Evolutionary conservation across 2,888 invertebrate species (phyloP).

Genomic region (Alcis repandata): DNA sequence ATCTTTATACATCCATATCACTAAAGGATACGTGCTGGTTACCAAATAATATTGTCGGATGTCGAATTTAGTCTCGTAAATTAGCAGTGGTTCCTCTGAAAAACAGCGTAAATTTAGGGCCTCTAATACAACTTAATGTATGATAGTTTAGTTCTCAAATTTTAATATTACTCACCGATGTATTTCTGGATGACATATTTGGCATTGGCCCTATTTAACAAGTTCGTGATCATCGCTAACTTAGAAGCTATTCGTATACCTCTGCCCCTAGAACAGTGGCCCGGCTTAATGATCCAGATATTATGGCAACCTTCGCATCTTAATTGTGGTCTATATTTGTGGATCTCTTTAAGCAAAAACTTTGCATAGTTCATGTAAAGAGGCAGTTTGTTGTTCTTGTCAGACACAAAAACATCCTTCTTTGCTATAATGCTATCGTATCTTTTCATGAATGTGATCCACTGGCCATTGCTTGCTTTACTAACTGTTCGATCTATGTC

Average conservation of each 20-base stretch:
- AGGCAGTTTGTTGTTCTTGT: conserved; percentile 67
- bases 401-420: conserved; percentile 80
- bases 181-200: conserved; percentile 96
- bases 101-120: conserved; percentile 45
- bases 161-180: conserved; percentile 88
- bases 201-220: conserved; percentile 85
- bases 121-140: neutral
- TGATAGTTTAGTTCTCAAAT: neutral
- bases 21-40: conserved; percentile 91
- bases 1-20: conserved; percentile 95
- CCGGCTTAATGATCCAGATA: conserved; percentile 96
- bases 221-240: conserved; percentile 90
- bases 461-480: conserved; percentile 84
- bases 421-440: conserved; percentile 88
- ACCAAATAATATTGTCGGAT: conserved; percentile 96
- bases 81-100: conserved; percentile 92
- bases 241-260: conserved; percentile 94
- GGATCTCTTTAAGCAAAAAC: conserved; percentile 87
- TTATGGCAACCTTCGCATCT: conserved; percentile 93
- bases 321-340: conserved; percentile 87
- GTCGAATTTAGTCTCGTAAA: conserved; percentile 96
- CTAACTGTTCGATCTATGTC: conserved; percentile 87
- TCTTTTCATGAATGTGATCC: conserved; percentile 89
- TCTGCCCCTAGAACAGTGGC: conserved; percentile 92
- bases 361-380: conserved; percentile 79